Percentiles rank a stretch among this genome's conserved stretches.
phyloP scores from a whole-genome alignment of 2,888 invertebrate species.

The Cinara cedri region DNA sequence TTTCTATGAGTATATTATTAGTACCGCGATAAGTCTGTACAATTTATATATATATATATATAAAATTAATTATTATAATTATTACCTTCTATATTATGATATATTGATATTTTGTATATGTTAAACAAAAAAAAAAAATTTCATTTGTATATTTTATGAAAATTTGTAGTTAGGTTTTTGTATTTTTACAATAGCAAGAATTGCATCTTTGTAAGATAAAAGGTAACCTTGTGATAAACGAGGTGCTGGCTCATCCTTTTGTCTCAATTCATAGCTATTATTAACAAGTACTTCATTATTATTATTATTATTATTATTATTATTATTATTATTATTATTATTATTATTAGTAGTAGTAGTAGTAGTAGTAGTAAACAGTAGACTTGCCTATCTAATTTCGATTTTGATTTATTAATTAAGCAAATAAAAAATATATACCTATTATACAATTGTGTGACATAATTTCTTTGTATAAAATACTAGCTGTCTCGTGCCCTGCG shows the following conservation, averaged over 20 bases:
- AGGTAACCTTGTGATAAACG: not conserved
- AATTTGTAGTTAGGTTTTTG: constrained; percentile 32
- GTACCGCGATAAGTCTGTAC: constrained; percentile 36
- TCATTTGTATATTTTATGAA: constrained; percentile 41
- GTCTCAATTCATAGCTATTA: not conserved
- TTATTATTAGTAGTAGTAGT: too few species aligned
- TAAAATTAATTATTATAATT: constrained; percentile 25
- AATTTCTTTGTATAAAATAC: too few species aligned
- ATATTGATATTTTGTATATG: constrained; percentile 25
- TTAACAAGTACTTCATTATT: too few species aligned
- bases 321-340: too few species aligned
- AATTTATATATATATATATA: constrained; percentile 20
- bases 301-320: too few species aligned
- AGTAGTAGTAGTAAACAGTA: too few species aligned
- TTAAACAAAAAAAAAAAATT: constrained; percentile 5
- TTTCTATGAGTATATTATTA: not conserved
- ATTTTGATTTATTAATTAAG: too few species aligned
- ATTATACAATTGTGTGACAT: too few species aligned
- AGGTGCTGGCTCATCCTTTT: constrained; percentile 39
- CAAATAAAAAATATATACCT: too few species aligned
- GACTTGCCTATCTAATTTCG: too few species aligned
- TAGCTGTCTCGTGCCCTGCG: too few species aligned
- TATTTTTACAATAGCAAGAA: constrained; percentile 31
- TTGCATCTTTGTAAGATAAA: not conserved
- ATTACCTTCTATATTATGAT: not conserved